Percentiles rank a stretch among this genome's conserved stretches.
Conservation (phyloP, 2,888 invertebrate genomes). For the Lochmaea crataegi region DNA sequence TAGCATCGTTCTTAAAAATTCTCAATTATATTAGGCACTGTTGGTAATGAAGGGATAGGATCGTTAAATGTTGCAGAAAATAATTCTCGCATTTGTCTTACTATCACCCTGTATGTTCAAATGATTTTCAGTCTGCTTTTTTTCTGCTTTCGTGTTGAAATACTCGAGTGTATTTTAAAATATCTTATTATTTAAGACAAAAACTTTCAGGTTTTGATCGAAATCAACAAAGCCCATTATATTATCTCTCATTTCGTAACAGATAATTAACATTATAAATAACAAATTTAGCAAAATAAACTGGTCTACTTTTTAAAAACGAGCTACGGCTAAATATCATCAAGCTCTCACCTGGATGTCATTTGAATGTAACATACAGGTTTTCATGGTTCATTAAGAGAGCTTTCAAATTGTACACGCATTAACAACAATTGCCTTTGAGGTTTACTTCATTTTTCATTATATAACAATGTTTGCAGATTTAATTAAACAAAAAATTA, state of each 20-base stretch:
- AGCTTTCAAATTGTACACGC: background rate
- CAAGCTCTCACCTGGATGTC: conserved; percentile 8
- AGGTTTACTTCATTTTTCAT: background rate
- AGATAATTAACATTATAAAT: conserved; percentile 9
- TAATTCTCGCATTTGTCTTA: no score
- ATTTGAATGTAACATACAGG: conserved; percentile 13
- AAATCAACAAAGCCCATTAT: background rate
- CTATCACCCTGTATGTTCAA: no score
- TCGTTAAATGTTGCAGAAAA: no score
- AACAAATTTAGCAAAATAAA: background rate
- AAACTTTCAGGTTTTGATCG: conserved; percentile 1
- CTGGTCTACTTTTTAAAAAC: conserved; percentile 3
- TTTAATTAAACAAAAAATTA: background rate
- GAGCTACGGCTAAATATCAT: conserved; percentile 3
- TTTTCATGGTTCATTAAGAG: background rate
- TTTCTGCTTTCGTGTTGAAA: no score
- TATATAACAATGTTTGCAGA: background rate
- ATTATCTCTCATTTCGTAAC: background rate
- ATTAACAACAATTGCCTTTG: background rate
- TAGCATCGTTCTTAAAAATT: no score
- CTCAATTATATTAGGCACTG: no score
- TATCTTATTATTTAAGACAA: no score
- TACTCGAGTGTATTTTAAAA: no score
- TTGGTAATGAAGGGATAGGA: no score
- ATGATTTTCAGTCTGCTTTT: no score